These are phyloP conservation scores for Aphis gossypii DNA, from an alignment of 1,140 invertebrate genomes.

Conservation along the genomic window DNA sequence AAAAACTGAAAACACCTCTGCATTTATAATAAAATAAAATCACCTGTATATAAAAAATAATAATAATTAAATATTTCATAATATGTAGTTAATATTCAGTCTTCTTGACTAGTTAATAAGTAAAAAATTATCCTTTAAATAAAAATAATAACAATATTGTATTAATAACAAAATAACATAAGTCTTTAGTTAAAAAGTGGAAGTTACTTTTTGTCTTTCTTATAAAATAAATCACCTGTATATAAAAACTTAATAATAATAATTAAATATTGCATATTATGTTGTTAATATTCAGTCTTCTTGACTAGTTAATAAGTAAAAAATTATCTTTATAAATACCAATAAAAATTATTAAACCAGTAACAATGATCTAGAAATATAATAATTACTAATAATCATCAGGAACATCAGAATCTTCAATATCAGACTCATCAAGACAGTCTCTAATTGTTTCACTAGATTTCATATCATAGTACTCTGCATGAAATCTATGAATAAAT, in stretches of 20 bases:
- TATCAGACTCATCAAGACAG: conserved; percentile 14
- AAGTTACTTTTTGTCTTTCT: neutral
- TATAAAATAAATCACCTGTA: conserved; percentile 4
- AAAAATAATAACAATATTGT: neutral
- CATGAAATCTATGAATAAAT: conserved; percentile 6
- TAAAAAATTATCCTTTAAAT: conserved; percentile 26
- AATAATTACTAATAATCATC: conserved; percentile 34
- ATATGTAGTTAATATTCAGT: neutral
- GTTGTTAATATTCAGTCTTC: neutral
- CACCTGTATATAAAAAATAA: conserved; percentile 15
- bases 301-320: no score
- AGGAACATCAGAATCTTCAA: conserved; percentile 25
- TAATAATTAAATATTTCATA: no score
- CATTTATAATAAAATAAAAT: conserved; percentile 17
- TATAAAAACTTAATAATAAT: conserved; percentile 34
- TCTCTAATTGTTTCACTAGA: conserved; percentile 21
- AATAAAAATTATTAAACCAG: conserved; percentile 3
- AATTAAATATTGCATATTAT: no score
- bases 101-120: conserved; percentile 26
- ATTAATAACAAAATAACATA: neutral
- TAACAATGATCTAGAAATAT: conserved; percentile 26
- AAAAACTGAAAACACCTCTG: neutral
- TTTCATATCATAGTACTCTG: conserved; percentile 34
- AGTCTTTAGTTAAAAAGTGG: neutral
- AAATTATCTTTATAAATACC: neutral